phyloP scores from a whole-genome alignment of 1,140 invertebrate species.

The Penaeus chinensis region DNA sequence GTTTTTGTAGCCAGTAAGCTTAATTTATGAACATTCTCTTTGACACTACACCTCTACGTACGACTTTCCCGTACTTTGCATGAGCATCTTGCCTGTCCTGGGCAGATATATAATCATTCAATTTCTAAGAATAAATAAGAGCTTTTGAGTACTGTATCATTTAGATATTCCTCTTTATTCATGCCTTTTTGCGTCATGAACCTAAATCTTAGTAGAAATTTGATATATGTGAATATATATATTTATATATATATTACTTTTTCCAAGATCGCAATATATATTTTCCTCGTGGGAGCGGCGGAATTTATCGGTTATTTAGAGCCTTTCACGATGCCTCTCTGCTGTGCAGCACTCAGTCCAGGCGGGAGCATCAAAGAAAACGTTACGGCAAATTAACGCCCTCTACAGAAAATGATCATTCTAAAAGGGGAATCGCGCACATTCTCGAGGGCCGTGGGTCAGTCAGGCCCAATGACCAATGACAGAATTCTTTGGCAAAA shows the following conservation, averaged over 20 bases:
- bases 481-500: slow-evolving; percentile 4
- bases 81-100: neutral
- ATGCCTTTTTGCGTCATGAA: neutral
- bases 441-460: neutral
- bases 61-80: slow-evolving; percentile 3
- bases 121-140: neutral
- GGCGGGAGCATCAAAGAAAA: slow-evolving; percentile 17
- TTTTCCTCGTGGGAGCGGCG: slow-evolving; percentile 10
- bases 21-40: neutral
- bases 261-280: neutral
- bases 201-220: slow-evolving; percentile 13
- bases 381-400: neutral
- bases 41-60: slow-evolving; percentile 9
- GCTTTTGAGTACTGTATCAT: slow-evolving; percentile 1
- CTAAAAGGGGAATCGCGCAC: slow-evolving; percentile 18
- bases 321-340: neutral
- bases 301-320: neutral
- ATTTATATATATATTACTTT: slow-evolving; percentile 27
- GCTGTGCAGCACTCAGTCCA: slow-evolving; percentile 29
- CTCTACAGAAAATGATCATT: neutral
- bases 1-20: neutral
- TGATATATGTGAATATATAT: slow-evolving; percentile 18
- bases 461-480: neutral
- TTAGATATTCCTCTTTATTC: slow-evolving; percentile 3
- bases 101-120: neutral